Percentiles rank a stretch among this genome's conserved stretches.
phyloP scores from a whole-genome alignment of 2,888 invertebrate genomes.

The Drosophila leonis region DNA sequence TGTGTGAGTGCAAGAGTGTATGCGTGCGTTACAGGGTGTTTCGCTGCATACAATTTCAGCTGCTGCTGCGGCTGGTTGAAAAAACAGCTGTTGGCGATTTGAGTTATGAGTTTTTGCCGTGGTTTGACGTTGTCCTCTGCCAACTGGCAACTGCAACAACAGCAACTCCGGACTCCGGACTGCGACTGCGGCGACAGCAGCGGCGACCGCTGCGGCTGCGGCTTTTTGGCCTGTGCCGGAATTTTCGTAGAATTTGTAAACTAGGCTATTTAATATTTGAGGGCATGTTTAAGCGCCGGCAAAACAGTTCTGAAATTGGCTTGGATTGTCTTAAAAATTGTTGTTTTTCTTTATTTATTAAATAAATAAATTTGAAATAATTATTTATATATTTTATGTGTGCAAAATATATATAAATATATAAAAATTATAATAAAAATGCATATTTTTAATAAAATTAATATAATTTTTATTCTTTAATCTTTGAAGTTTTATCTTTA shows the following conservation, averaged over 20 bases:
- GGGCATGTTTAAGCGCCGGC: conserved; percentile 42
- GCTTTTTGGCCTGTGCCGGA: conserved; percentile 56
- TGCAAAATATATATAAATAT: background rate
- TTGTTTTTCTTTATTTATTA: background rate
- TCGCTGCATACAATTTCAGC: conserved; percentile 54
- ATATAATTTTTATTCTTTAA: too few species aligned
- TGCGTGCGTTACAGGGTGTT: conserved; percentile 65
- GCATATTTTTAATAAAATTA: too few species aligned
- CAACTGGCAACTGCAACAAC: conserved; percentile 26
- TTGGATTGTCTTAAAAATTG: background rate
- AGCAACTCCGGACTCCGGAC: conserved; percentile 17
- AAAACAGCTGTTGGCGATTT: conserved; percentile 60
- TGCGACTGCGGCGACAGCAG: conserved; percentile 13
- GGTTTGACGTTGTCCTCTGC: conserved; percentile 45
- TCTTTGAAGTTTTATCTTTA: too few species aligned
- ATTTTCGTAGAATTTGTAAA: conserved; percentile 54
- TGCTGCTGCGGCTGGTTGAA: conserved; percentile 46
- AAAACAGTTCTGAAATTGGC: conserved; percentile 22
- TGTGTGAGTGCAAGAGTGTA: conserved; percentile 18
- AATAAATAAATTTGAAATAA: background rate
- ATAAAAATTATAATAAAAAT: background rate
- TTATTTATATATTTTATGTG: background rate
- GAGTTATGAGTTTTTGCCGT: conserved; percentile 57
- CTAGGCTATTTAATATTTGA: conserved; percentile 10
- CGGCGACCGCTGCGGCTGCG: conserved; percentile 24